Evolutionary conservation across 2,797 vertebrate species (phyloP), one percentile per base, ranked within the genome.

Genomic region (Enoplosus armatus): DNA sequence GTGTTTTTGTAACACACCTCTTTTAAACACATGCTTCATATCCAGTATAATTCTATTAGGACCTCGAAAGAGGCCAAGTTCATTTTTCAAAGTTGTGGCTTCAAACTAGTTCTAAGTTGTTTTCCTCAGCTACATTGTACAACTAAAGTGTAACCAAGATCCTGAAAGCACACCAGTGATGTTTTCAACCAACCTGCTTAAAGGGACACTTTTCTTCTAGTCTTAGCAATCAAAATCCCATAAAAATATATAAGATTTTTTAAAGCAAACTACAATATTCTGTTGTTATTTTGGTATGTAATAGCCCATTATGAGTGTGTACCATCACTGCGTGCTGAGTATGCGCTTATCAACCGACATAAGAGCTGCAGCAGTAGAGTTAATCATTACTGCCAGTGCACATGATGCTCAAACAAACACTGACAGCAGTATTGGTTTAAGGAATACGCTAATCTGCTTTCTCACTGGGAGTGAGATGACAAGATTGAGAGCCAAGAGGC

Each of bases 1-100:
- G 5, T 60, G 24, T 79, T 48, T 73, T 62, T 55, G 15, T 62
- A 54, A 73, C 18, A 35, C 43, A 59, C 29, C 24, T 72, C 43
- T 68, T 53, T 62, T 35, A 31, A 61, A 75, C 16, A n/a, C 8
- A 51, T 54, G 26, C 26, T 58, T 31, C 39, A 71, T 62, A 31
- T 71, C 18, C 64, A 74, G 37, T 11, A 50, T 45, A 59, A 33
- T 35, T 69, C 6, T 39, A 58, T 62, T 48, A 26, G 20, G 59
- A 61, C 26, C 26, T n/a, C 20, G 8, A 50, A 56, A 27, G 41
- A 62, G 39, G 47, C 54, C 39, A 33, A 76, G 62, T 41, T 39
- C 43, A n/a, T 39, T 65, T 74, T 69, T 63, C 43, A 51, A n/a
- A n/a, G n/a, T 20, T 58, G 37, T 48, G 47, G 31, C 37, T 47